A percentile compares a stretch with the other conserved stretches of the same genome.
Evolutionary conservation across 2,888 invertebrate genomes (phyloP).

Genomic region (Cabera pusaria): DNA sequence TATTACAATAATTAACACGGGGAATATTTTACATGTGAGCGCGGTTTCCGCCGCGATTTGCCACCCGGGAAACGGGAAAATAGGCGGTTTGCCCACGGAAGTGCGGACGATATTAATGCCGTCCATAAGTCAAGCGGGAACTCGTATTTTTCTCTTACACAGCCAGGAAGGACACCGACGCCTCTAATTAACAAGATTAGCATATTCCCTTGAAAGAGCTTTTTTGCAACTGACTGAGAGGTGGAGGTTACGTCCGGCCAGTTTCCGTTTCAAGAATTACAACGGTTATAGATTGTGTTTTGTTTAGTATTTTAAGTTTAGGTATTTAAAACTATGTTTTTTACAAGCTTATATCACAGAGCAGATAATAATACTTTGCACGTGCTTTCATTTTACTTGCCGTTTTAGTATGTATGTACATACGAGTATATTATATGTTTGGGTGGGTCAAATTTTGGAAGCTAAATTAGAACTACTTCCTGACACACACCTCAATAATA

Average conservation of each 20-base stretch:
- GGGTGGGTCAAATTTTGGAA: too few species aligned
- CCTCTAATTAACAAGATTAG: constrained; percentile 80
- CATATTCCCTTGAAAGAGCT: constrained; percentile 65
- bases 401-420: too few species aligned
- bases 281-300: too few species aligned
- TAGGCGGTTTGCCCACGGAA: constrained; percentile 64
- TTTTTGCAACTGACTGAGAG: constrained; percentile 47
- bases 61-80: constrained; percentile 39
- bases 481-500: too few species aligned
- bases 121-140: constrained; percentile 68
- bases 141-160: constrained; percentile 71
- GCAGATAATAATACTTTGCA: too few species aligned
- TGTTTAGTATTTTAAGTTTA: too few species aligned
- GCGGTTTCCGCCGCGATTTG: constrained; percentile 26
- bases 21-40: constrained; percentile 30
- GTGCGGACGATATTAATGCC: constrained; percentile 77
- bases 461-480: too few species aligned
- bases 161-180: constrained; percentile 64
- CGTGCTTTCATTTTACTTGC: too few species aligned
- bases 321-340: too few species aligned
- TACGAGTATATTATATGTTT: too few species aligned
- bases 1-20: constrained; percentile 31
- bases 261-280: constrained; percentile 8
- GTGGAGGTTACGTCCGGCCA: constrained; percentile 22
- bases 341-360: too few species aligned